Conservation (phyloP, 2,888 invertebrate species). For the Diarsia dahlii region DNA sequence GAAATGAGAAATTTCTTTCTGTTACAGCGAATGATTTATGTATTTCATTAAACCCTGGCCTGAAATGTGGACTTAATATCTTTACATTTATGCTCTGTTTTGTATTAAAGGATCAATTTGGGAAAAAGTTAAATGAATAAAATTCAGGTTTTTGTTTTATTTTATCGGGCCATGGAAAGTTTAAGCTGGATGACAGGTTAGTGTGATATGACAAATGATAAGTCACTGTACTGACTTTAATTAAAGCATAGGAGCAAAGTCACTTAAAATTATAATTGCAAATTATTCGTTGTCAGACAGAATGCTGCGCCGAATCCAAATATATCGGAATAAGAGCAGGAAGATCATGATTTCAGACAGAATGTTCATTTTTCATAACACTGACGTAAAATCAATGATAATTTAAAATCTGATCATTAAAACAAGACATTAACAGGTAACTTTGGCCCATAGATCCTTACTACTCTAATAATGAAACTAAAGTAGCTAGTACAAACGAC, state of each 20-base stretch:
- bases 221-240: background rate
- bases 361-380: background rate
- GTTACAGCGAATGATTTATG: constrained; percentile 44
- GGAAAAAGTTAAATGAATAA: constrained; percentile 1
- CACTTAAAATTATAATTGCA: too few species aligned
- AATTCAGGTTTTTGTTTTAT: constrained; percentile 1
- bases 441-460: too few species aligned
- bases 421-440: too few species aligned
- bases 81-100: constrained; percentile 16
- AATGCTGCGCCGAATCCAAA: too few species aligned
- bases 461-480: too few species aligned
- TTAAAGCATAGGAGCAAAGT: background rate
- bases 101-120: constrained; percentile 10
- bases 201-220: background rate
- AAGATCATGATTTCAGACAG: background rate
- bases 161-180: background rate
- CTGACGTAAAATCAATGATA: background rate
- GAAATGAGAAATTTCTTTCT: constrained; percentile 30
- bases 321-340: background rate
- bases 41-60: constrained; percentile 41
- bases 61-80: constrained; percentile 49
- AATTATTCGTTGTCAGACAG: too few species aligned
- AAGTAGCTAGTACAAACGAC: background rate
- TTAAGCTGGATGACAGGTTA: background rate
- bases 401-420: too few species aligned